These are phyloP conservation scores for Limosa lapponica DNA, from an alignment of 2,797 vertebrate genomes.

Conservation along the genomic window DNA sequence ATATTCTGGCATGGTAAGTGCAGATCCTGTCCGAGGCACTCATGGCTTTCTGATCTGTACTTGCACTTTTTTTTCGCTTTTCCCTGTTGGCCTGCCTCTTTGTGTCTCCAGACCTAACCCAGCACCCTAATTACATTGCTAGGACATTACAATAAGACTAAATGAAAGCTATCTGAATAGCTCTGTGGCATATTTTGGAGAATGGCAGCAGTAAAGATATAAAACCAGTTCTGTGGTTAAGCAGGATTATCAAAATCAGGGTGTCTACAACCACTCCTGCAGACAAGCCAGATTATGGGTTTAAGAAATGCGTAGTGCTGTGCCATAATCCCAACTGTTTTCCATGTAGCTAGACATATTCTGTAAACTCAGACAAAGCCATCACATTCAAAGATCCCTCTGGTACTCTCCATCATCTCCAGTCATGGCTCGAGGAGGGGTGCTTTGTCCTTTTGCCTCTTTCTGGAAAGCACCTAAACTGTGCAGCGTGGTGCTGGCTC, in stretches of 20 bases:
- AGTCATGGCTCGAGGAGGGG: background rate
- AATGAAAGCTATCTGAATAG: background rate
- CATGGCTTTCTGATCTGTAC: background rate
- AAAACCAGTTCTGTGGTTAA: background rate
- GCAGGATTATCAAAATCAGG: background rate
- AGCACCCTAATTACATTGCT: too few species aligned
- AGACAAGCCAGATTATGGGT: background rate
- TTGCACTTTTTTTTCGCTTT: background rate
- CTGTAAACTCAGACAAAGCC: background rate
- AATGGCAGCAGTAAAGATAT: background rate
- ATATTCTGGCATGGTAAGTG: accelerated
- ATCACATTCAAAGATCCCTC: background rate
- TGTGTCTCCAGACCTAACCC: background rate
- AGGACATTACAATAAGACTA: background rate
- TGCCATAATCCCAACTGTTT: background rate
- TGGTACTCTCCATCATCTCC: background rate
- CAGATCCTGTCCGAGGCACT: background rate
- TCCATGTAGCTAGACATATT: background rate
- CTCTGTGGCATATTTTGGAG: background rate
- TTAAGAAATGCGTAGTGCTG: accelerated
- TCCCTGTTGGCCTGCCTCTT: background rate
- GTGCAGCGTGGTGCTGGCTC: background rate
- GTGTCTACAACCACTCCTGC: background rate
- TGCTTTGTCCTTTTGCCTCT: background rate
- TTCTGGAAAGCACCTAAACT: background rate